A percentile compares a stretch with the other conserved stretches of the same genome.
phyloP scores from a whole-genome alignment of 2,888 invertebrate species.

The Gortyna flavago region DNA sequence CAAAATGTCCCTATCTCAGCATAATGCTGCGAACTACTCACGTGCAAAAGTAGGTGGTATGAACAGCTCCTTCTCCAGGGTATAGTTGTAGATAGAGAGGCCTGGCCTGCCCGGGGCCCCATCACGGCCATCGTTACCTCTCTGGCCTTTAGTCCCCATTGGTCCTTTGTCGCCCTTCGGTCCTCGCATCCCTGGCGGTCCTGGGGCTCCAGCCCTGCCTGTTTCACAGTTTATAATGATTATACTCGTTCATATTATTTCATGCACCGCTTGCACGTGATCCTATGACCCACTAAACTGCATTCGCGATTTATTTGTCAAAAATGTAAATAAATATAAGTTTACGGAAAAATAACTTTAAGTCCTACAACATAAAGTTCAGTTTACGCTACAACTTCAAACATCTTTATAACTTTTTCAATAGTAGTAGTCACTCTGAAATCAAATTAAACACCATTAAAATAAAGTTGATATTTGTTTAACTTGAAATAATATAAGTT shows the following conservation, averaged over 20 bases:
- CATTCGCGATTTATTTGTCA: too few relatives aligned
- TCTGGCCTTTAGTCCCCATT: slow-evolving; percentile 92
- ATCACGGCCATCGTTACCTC: slow-evolving; percentile 93
- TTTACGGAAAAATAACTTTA: too few relatives aligned
- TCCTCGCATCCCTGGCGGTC: slow-evolving; percentile 93
- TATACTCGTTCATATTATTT: background rate
- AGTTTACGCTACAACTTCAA: too few relatives aligned
- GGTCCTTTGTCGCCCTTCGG: slow-evolving; percentile 92
- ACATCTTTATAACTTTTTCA: too few relatives aligned
- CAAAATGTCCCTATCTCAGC: too few relatives aligned
- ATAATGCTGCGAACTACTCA: slow-evolving; percentile 67
- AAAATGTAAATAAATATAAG: too few relatives aligned
- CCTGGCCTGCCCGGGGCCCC: slow-evolving; percentile 95
- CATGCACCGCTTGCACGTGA: background rate
- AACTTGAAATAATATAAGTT: too few relatives aligned
- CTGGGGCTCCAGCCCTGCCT: slow-evolving; percentile 92
- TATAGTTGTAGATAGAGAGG: slow-evolving; percentile 94
- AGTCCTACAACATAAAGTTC: too few relatives aligned
- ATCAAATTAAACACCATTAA: too few relatives aligned
- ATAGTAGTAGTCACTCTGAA: too few relatives aligned
- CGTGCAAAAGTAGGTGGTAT: slow-evolving; percentile 96
- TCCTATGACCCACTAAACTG: background rate
- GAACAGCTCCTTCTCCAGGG: slow-evolving; percentile 92
- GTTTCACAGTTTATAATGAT: slow-evolving; percentile 24
- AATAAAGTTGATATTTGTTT: too few relatives aligned